Percentiles rank a stretch among this genome's conserved stretches.
Evolutionary conservation across 1,140 invertebrate genomes (phyloP).

Genomic region (Trinorchestia longiramus): DNA sequence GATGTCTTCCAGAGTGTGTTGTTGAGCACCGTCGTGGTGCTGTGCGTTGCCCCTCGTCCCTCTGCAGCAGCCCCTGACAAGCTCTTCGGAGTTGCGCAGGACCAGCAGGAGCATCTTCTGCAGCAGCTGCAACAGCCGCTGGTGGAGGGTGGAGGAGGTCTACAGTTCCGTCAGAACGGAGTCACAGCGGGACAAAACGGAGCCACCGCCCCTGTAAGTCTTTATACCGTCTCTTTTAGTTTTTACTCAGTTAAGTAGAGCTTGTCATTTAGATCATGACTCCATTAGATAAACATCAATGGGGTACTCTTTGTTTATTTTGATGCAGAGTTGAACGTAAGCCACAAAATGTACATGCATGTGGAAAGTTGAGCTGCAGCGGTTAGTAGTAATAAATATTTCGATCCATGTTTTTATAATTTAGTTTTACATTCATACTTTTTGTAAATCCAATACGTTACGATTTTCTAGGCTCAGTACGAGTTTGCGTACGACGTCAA

Average conservation of each 20-base stretch:
- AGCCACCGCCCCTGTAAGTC: background rate
- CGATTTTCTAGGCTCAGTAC: slow-evolving; percentile 60
- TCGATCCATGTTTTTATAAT: background rate
- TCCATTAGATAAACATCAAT: too few relatives aligned
- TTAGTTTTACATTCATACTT: background rate
- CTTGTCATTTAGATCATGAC: background rate
- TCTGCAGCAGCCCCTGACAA: background rate
- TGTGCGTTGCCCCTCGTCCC: background rate
- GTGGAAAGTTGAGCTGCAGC: background rate
- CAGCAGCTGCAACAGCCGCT: background rate
- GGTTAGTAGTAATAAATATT: background rate
- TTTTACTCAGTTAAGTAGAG: background rate
- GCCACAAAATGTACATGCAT: background rate
- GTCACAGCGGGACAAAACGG: background rate
- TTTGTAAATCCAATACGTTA: background rate
- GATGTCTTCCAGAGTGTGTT: background rate
- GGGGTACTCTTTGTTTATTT: background rate
- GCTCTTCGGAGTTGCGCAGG: background rate
- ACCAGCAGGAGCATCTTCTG: background rate
- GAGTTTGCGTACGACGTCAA: slow-evolving; percentile 66
- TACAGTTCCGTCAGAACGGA: background rate
- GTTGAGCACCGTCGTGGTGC: background rate
- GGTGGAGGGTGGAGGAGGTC: background rate
- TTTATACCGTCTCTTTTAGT: too few relatives aligned
- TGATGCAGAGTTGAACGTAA: background rate